Percentiles rank a stretch among this genome's conserved stretches.
Conservation (phyloP, 2,797 vertebrate genomes). For the Tenualosa ilisha region DNA sequence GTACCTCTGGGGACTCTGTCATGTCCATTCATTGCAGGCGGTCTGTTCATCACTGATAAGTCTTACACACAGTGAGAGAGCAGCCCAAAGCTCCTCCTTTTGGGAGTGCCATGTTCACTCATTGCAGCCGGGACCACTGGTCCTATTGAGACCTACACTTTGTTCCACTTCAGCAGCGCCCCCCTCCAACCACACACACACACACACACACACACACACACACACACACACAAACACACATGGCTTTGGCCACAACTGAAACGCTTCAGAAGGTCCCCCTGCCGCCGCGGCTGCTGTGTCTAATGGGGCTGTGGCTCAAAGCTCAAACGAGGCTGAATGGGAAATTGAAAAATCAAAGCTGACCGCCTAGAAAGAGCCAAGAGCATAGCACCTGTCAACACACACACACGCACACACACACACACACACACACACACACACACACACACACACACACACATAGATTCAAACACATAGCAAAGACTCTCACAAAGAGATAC, state of each 20-base stretch:
- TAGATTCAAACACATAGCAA: no score
- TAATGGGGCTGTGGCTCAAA: not conserved
- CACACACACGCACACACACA: not conserved
- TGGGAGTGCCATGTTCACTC: not conserved
- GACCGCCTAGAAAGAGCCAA: not conserved
- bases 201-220: no score
- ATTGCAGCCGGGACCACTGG: not conserved
- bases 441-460: not conserved
- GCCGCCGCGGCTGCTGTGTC: not conserved
- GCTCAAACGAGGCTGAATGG: not conserved
- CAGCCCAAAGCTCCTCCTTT: not conserved
- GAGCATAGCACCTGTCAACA: not conserved
- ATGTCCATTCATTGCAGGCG: not conserved
- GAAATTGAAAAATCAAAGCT: conserved; percentile 16
- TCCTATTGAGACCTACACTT: not conserved
- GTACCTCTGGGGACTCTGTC: not conserved
- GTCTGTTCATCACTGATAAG: not conserved
- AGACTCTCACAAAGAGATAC: not conserved
- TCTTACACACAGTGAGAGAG: not conserved
- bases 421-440: not conserved
- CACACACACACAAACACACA: not conserved
- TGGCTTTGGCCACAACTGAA: not conserved
- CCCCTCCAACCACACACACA: not conserved
- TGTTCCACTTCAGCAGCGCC: not conserved
- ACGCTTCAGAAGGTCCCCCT: not conserved